Conservation (phyloP, 2,797 vertebrate genomes). For the Chloroceryle inda region DNA sequence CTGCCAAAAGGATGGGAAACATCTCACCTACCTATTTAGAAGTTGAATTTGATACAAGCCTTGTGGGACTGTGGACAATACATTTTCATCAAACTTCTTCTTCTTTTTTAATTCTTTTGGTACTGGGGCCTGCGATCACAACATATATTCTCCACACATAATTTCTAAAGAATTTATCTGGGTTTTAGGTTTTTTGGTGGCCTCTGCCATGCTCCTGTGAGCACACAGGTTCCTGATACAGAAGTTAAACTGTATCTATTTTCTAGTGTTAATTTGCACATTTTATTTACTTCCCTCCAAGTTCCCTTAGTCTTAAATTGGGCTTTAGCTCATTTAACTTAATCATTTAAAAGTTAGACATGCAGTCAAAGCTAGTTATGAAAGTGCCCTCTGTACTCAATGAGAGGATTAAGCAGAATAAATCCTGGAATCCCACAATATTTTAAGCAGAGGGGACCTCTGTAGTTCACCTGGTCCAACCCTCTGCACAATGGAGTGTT, state of each 20-base stretch:
- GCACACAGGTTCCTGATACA: accelerated
- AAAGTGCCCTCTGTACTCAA: accelerated
- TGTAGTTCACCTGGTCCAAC: background rate
- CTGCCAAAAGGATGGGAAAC: background rate
- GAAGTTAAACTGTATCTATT: background rate
- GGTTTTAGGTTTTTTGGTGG: background rate
- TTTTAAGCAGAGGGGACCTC: background rate
- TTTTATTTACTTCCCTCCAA: background rate
- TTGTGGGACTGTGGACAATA: background rate
- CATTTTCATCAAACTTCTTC: background rate
- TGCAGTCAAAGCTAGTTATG: background rate
- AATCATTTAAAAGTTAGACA: background rate
- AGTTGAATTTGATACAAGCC: background rate
- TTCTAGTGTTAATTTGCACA: background rate
- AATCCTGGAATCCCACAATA: background rate
- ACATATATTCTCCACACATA: background rate
- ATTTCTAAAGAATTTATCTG: background rate
- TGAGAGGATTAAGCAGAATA: background rate
- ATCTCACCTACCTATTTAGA: background rate
- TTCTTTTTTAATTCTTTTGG: background rate
- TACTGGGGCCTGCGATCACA: background rate
- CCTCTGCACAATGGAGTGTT: accelerated
- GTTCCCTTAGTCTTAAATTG: background rate
- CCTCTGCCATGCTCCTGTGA: background rate
- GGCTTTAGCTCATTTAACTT: background rate